A percentile compares a stretch with the other conserved stretches of the same genome.
phyloP scores from a whole-genome alignment of 2,888 invertebrate genomes.

The Ligdia adustata region DNA sequence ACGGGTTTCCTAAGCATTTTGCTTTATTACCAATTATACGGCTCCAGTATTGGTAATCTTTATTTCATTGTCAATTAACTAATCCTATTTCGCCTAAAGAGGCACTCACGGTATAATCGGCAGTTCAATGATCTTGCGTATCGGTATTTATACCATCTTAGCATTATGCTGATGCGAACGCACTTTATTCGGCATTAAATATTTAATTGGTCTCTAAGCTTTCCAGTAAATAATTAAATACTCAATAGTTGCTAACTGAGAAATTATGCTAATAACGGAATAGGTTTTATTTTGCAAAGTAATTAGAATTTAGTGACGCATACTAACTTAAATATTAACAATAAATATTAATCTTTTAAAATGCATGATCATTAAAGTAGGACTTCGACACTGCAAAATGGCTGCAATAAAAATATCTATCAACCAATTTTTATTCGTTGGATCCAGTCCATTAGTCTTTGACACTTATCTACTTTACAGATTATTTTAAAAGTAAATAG shows the following conservation, averaged over 20 bases:
- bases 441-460: slow-evolving; percentile 1
- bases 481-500: slow-evolving; percentile 1
- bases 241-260: neutral
- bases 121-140: slow-evolving; percentile 36
- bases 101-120: slow-evolving; percentile 39
- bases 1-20: slow-evolving; percentile 51
- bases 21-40: slow-evolving; percentile 68
- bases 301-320: neutral
- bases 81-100: slow-evolving; percentile 42
- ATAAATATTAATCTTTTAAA: neutral
- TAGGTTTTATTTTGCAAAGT: neutral
- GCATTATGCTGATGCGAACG: slow-evolving; percentile 13
- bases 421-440: slow-evolving; percentile 2
- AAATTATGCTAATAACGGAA: slow-evolving; percentile 5
- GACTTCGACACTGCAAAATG: too few relatives aligned
- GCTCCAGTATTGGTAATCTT: slow-evolving; percentile 44
- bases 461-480: slow-evolving; percentile 1
- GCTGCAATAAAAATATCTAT: neutral
- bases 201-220: slow-evolving; percentile 15
- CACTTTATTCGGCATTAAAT: slow-evolving; percentile 30
- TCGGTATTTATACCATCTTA: slow-evolving; percentile 25
- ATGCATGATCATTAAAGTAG: too few relatives aligned
- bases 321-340: neutral
- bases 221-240: slow-evolving; percentile 1
- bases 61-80: slow-evolving; percentile 49